A percentile compares a stretch with the other conserved stretches of the same genome.
phyloP scores from a whole-genome alignment of 2,888 invertebrate species.

The Dryobotodes eremita region DNA sequence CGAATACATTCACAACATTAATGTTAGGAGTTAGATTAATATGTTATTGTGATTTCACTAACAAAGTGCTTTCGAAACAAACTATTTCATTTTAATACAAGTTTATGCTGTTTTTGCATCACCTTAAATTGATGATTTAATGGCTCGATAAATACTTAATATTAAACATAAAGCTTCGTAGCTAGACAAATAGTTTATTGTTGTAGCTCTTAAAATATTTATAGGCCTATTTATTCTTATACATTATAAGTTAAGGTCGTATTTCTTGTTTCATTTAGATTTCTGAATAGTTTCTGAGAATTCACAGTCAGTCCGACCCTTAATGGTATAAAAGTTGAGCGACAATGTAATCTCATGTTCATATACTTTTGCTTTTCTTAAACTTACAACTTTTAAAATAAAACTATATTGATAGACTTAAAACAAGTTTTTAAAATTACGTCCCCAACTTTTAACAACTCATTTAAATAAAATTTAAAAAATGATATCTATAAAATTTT shows the following conservation, averaged over 20 bases:
- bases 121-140: slow-evolving; percentile 64
- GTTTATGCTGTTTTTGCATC: slow-evolving; percentile 46
- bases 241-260: slow-evolving; percentile 61
- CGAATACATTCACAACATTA: slow-evolving; percentile 12
- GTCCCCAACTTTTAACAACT: slow-evolving; percentile 25
- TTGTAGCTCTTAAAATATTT: slow-evolving; percentile 72
- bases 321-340: slow-evolving; percentile 16
- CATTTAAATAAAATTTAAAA: slow-evolving; percentile 40
- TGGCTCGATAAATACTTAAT: slow-evolving; percentile 61
- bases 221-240: slow-evolving; percentile 75
- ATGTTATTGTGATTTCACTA: slow-evolving; percentile 10
- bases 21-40: slow-evolving; percentile 51
- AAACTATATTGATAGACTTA: slow-evolving; percentile 9
- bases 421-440: slow-evolving; percentile 23
- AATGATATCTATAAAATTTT: neutral
- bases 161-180: slow-evolving; percentile 50
- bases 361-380: neutral
- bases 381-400: slow-evolving; percentile 23
- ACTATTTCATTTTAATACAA: slow-evolving; percentile 49
- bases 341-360: neutral
- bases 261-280: slow-evolving; percentile 37
- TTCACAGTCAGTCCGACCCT: slow-evolving; percentile 26
- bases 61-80: slow-evolving; percentile 43
- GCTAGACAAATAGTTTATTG: slow-evolving; percentile 53
- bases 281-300: slow-evolving; percentile 16